Base-by-base conservation (phyloP, 1,140 invertebrate genomes). In the Ostrea edulis region DNA sequence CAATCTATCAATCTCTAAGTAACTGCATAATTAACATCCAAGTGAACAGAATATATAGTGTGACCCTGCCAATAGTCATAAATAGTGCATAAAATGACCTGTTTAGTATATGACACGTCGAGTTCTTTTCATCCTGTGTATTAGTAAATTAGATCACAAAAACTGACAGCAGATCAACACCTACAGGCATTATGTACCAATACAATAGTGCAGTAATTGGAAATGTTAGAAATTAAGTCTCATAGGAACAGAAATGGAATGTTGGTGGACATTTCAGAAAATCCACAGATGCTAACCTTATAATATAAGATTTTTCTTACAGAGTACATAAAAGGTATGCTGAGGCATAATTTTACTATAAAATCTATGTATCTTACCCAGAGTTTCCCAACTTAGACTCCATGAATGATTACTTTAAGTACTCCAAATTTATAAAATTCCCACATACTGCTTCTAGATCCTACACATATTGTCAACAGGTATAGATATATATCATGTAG, bases 11-110 rank as follows among this genome's bases (percentile, higher is more conserved):
- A 62, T 62, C 55, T 20, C 17, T 20, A 62, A 17, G 14, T 62
- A 62, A 7, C 0, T 62, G 55, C 20, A n/a, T 62, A 44, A 44
- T 44, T 44, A 62, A 62, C 58, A 62, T 62, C 58, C 14, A 14
- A 14, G 58, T 62, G 58, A 62, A 62, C 17, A 62, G 58, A 20
- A 29, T 35, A 29, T 77, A 22, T 77, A 77, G 2, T 44, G 25
- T 77, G 68, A 35, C 68, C 68, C 25, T 12, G 9, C 29, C 8
- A 25, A 35, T 77, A 29, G 68, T 77, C 68, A 77, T 25, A 77
- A 35, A 29, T 25, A 35, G 68, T 77, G 68, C 22, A 77, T 77
- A 77, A 77, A 77, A 25, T 77, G 68, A 77, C 25, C 68, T 35
- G 14, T 29, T 77, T 77, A 77, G 68, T 35, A 77, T 12, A 35